Percentiles rank a stretch among this genome's conserved stretches.
These are phyloP conservation scores for Diarsia dahlii DNA, from an alignment of 2,888 invertebrate genomes.

Conservation along the genomic window DNA sequence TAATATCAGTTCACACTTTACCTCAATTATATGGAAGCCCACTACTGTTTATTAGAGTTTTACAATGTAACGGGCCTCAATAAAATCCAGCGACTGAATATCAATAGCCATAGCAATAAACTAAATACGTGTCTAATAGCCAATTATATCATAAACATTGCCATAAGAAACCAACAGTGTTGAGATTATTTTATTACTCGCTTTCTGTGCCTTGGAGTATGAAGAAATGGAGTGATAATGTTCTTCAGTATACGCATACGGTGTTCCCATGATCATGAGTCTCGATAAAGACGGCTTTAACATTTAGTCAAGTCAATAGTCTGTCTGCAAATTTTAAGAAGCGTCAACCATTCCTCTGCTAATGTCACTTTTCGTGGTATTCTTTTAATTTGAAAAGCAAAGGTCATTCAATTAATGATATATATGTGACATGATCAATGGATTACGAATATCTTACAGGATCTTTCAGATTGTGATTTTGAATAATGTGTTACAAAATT, in stretches of 20 bases:
- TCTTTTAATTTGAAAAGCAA: too few species aligned
- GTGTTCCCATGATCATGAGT: too few species aligned
- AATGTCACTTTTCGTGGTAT: background rate
- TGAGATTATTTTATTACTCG: constrained; percentile 64
- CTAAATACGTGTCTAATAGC: constrained; percentile 68
- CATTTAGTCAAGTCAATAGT: too few species aligned
- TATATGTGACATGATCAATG: background rate
- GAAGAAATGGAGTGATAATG: constrained; percentile 24
- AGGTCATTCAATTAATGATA: background rate
- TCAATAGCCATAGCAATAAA: constrained; percentile 65
- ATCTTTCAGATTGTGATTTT: too few species aligned
- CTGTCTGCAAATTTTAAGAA: background rate
- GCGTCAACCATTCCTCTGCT: background rate
- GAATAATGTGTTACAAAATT: too few species aligned
- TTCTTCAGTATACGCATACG: too few species aligned
- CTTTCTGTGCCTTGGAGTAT: constrained; percentile 36
- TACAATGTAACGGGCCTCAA: constrained; percentile 45
- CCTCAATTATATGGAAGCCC: constrained; percentile 38
- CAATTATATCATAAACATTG: constrained; percentile 74
- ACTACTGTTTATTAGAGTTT: constrained; percentile 56
- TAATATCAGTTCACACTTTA: background rate
- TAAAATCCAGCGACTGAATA: constrained; percentile 54
- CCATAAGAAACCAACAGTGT: constrained; percentile 57
- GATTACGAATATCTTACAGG: too few species aligned
- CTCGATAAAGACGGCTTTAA: too few species aligned